Evolutionary conservation across 2,113 vertebrate genomes (phyloP).

Genomic region (Brienomyrus longianalis): DNA sequence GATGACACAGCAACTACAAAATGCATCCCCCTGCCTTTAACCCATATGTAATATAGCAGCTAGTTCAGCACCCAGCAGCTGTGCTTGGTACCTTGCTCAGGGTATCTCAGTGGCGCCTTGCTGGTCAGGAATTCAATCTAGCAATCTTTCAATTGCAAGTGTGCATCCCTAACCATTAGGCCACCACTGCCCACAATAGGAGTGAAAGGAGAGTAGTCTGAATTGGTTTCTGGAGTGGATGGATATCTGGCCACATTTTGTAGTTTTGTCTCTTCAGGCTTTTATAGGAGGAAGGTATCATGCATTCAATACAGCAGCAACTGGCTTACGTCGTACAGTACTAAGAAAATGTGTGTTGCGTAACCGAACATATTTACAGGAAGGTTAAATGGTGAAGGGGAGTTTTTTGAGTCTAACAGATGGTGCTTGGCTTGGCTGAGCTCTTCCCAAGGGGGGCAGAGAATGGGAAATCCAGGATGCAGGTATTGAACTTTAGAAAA

Average conservation of each 20-base stretch:
- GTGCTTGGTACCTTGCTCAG: no score
- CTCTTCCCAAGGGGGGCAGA: neutral
- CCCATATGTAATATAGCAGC: no score
- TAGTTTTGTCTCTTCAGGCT: neutral
- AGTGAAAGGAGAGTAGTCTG: conserved; percentile 66
- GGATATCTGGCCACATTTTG: neutral
- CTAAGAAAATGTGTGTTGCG: neutral
- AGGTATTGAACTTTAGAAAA: neutral
- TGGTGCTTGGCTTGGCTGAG: neutral
- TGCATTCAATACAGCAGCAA: neutral
- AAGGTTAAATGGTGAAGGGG: neutral
- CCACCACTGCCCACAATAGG: neutral
- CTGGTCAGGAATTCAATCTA: no score
- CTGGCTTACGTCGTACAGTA: neutral
- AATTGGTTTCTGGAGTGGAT: conserved; percentile 50
- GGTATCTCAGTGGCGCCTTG: no score
- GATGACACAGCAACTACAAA: no score
- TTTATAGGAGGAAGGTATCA: neutral
- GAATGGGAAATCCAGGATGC: neutral
- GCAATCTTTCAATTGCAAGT: no score
- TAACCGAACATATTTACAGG: neutral
- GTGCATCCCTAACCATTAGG: no score
- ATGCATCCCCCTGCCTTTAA: no score
- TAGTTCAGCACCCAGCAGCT: no score
- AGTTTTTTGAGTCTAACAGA: neutral